These are phyloP conservation scores for Pomatostomus ruficeps DNA, from an alignment of 2,113 vertebrate species.

Conservation along the genomic window DNA sequence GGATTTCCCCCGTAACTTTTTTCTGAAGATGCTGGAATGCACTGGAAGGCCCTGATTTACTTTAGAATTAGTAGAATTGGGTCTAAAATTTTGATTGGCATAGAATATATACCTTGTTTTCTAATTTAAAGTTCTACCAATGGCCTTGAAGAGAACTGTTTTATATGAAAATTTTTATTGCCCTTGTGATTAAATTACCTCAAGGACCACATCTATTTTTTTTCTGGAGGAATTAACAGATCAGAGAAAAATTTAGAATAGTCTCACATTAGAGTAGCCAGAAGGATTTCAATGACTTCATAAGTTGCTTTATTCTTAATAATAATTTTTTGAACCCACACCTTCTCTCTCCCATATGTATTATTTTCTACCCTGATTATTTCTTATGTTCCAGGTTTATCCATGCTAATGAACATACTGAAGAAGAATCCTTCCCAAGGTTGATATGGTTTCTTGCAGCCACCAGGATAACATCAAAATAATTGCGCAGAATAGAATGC, in stretches of 20 bases:
- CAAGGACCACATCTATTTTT: neutral
- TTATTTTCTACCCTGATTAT: neutral
- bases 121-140: neutral
- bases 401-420: neutral
- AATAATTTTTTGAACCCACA: neutral
- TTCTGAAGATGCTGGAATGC: neutral
- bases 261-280: neutral
- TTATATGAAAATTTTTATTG: neutral
- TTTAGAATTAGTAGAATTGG: neutral
- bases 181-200: neutral
- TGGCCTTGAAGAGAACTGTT: neutral
- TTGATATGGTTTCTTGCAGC: neutral
- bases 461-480: neutral
- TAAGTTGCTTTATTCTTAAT: neutral
- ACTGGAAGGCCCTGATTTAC: neutral
- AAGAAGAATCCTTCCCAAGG: neutral
- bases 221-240: neutral
- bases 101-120: neutral
- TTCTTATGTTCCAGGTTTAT: neutral
- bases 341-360: neutral
- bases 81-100: neutral
- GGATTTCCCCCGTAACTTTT: neutral
- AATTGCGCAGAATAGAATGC: neutral
- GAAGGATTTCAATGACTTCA: neutral
- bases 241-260: neutral